Conservation (phyloP, 2,113 vertebrate species). For the Aegotheles bennettii region DNA sequence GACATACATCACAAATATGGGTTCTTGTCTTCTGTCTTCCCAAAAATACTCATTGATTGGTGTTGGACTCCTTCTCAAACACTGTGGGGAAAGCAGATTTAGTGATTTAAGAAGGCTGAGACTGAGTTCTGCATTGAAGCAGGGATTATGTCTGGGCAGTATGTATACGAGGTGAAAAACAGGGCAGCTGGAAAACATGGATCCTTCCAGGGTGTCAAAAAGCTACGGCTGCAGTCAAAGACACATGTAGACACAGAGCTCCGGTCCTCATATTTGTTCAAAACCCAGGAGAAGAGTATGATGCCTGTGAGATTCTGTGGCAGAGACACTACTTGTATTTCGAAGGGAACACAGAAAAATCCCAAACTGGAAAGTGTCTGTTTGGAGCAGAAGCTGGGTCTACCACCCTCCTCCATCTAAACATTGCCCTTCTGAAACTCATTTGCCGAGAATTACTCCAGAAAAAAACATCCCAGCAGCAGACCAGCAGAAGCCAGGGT, state of each 20-base stretch:
- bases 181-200: neutral
- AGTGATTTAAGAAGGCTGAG: neutral
- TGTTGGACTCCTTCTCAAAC: neutral
- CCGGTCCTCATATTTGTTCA: neutral
- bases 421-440: slow-evolving; percentile 11
- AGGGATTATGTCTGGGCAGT: neutral
- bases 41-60: neutral
- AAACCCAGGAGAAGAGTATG: neutral
- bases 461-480: neutral
- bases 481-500: neutral
- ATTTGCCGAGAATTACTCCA: neutral
- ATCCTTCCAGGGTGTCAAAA: neutral
- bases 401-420: neutral
- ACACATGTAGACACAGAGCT: neutral
- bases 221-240: fast-evolving
- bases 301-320: neutral
- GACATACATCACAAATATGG: neutral
- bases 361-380: neutral
- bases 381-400: neutral
- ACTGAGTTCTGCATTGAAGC: neutral
- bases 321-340: neutral
- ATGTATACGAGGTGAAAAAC: neutral
- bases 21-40: neutral
- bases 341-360: neutral
- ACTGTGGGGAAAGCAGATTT: neutral